Base-by-base conservation (phyloP, 1,140 invertebrate species). In the Metaphire vulgaris region DNA sequence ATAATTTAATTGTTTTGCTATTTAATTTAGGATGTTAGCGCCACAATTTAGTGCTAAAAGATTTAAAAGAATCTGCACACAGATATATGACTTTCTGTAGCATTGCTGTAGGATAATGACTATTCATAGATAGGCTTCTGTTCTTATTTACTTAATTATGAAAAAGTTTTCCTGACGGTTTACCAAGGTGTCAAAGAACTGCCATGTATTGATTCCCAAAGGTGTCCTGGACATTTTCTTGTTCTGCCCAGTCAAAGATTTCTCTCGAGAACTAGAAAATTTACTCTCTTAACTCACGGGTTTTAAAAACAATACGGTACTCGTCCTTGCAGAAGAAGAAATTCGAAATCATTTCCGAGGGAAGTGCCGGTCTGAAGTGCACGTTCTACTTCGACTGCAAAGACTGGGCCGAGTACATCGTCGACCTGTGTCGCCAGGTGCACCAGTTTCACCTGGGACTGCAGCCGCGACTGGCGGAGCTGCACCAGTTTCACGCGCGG, bases 291-390 rank as follows among this genome's bases (percentile, higher is more conserved):
- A 56, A 21, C 21, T 56, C 41, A 56, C 21, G 41, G 6, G 41
- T n/a, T n/a, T n/a, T n/a, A n/a, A n/a, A n/a, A n/a, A 12, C 6
- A 56, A 6, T 56, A 21, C n/a, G n/a, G n/a, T n/a, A n/a, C n/a
- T n/a, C n/a, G n/a, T n/a, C n/a, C n/a, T 56, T 56, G 41, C 41
- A 56, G 41, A 56, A 56, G 41, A 56, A 56, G 41, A 56, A 56
- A 56, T 56, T 56, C 21, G 41, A 56, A 21, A 21, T 56, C 6
- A 56, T 56, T 21, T 12, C 41, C 41, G 41, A 56, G 21, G 41
- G 41, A 56, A 56, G 21, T 56, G 41, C 41, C 41, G 21, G 41
- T 21, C 41, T 6, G 6, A 56, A 56, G 41, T 56, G 21, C 21
- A 12, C 6, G 6, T 21, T 56, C 6, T 56, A 56, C 41, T 12